Base-by-base conservation (phyloP, 2,797 vertebrate species). In the Acridotheres tristis region DNA sequence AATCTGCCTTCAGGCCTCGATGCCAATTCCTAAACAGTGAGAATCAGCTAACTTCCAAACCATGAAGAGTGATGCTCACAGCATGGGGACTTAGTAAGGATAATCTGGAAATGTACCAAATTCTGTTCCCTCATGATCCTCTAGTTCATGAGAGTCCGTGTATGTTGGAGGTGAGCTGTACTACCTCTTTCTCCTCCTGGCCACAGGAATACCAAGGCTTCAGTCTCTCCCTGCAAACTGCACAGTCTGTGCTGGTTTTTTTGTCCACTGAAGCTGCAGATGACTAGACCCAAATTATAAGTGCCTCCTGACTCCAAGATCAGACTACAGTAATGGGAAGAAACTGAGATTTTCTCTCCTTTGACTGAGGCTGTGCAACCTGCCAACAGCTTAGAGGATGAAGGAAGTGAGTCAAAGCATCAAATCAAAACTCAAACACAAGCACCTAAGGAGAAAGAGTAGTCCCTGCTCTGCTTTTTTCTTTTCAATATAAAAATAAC, bases 51-150 rank as follows among this genome's bases (percentile, higher is more conserved):
- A 47, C 21, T 50, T 69, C 15, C 16, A 62, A 65, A 47, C 7
- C 27, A 25, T 11, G 14, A 16, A 69, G 47, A 72, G 17, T 8
- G 69, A 74, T 10, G 11, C 8, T 88, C 29, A 26, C 29, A 26
- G 1, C 0, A 2, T 2, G 11, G 8, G 22, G 29, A 29, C 1
- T 3, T 5, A 40, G 27, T 9, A 45, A 43, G 58, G 34, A 62
- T 16, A 47, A 85, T 10, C 20, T 21, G 19, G 29, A 87, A 75
- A 73, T 43, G 40, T 62, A 58, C 32, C 1, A 2, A 45, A 51
- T n/a, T 29, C 43, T 48, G 10, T 16, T 62, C 27, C 38, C 29
- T 67, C 69, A 11, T 26, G 13, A 57, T 22, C 14, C 18, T 34
- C 26, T 30, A 43, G 3, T 5, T 59, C 68, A 55, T 3, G 40